These are phyloP conservation scores for Petrocephalus schoutedeni DNA, from an alignment of 2,797 vertebrate genomes.

Conservation along the genomic window DNA sequence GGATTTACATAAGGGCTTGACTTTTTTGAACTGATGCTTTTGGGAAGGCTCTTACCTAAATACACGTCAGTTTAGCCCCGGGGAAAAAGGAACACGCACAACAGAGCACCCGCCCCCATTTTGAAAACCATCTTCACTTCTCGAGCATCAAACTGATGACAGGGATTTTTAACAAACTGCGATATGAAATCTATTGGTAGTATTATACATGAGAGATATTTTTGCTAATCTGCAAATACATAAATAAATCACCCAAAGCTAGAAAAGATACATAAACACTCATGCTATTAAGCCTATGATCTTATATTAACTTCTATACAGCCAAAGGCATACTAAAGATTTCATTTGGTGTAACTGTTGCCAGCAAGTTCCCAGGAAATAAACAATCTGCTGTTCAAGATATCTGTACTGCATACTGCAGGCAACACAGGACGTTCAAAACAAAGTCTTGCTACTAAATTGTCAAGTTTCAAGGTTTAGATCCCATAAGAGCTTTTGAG, in stretches of 20 bases:
- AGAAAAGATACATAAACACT: background rate
- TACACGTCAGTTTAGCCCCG: background rate
- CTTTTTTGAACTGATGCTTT: background rate
- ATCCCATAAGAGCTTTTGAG: slow-evolving; percentile 38
- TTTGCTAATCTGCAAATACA: background rate
- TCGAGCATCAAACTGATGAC: background rate
- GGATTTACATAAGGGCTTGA: background rate
- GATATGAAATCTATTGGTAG: background rate
- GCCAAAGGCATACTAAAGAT: background rate
- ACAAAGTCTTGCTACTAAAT: slow-evolving; percentile 43
- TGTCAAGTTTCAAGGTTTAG: slow-evolving; percentile 48
- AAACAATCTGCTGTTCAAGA: slow-evolving; percentile 33
- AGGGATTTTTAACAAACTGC: background rate
- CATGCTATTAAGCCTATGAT: background rate
- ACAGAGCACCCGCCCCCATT: background rate
- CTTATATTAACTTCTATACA: background rate
- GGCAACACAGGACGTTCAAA: slow-evolving; percentile 55
- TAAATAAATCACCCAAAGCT: background rate
- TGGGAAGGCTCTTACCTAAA: background rate
- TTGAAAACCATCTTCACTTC: background rate
- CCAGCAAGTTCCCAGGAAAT: background rate
- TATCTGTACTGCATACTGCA: slow-evolving; percentile 50
- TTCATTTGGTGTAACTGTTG: background rate
- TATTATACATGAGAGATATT: background rate
- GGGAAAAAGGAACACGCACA: background rate